Evolutionary conservation across 2,113 vertebrate species (phyloP), one percentile per base, ranked within the genome.

Genomic region (Plotosus lineatus): DNA sequence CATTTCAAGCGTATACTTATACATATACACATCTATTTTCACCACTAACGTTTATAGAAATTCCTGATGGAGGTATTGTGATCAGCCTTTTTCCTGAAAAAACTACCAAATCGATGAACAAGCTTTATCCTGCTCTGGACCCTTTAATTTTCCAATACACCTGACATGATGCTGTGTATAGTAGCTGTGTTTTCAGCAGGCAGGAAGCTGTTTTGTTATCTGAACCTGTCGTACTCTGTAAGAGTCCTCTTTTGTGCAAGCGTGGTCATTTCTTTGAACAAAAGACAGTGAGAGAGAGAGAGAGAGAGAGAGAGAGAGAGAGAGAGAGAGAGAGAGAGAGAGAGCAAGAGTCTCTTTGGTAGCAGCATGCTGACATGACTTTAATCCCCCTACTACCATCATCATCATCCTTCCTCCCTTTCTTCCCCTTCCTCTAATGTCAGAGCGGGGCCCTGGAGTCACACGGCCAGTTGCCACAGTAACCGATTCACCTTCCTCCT

Each of bases 381-480:
- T 89, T 90, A 90, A 93, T 92, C 68, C 42, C 14, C 28, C 56
- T 38, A 36, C 23, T 31, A 73, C 75, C 53, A 79, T 40, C 84
- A 28, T 79, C 56, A 46, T 77, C 23, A 7, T 77, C 60, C 77
- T 82, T 77, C 83, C 81, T 75, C 83, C 81, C 75, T 68, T 71
- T 55, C 83, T 84, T 80, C 72, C 83, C 81, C 75, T 68, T 71
- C 60, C 83, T 84, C 85, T 86, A 89, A 88, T 91, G 89, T 87
- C 89, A 89, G 84, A 85, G 86, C 31, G 10, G 46, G 19, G 75
- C 89, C 87, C 86, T 87, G 86, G 91, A 93, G 91, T 93, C 87
- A 91, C 88, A 93, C 89, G 88, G 87, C 91, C 91, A 85, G 88
- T 92, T 94, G 88, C 93, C 90, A 93, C 88, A 92, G 90, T 90